phyloP scores from a whole-genome alignment of 2,113 vertebrate species.

The Thamnaconus septentrionalis region DNA sequence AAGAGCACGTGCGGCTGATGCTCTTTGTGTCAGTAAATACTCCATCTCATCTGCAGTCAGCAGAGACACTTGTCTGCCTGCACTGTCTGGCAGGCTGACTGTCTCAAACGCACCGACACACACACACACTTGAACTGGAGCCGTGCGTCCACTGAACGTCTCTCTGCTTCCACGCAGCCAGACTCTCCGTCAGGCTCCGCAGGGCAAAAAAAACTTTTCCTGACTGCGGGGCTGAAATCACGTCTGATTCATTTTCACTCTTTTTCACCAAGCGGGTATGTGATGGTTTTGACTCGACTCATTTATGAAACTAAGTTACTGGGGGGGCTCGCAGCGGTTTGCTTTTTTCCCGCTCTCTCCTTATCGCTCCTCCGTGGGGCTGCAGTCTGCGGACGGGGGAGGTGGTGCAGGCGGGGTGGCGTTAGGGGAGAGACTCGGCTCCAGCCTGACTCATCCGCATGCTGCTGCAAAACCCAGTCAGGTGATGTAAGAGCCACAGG shows the following conservation, averaged over 20 bases:
- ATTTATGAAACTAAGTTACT: neutral
- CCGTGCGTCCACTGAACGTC: conserved; percentile 45
- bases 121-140: conserved; percentile 49
- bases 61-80: conserved; percentile 76
- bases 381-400: conserved; percentile 62
- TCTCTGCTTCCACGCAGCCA: conserved; percentile 43
- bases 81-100: conserved; percentile 73
- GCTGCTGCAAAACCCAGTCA: conserved; percentile 73
- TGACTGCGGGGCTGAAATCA: conserved; percentile 15
- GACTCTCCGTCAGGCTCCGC: conserved; percentile 16
- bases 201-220: conserved; percentile 10
- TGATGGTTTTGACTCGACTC: conserved; percentile 14
- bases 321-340: conserved; percentile 25
- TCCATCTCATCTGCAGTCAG: conserved; percentile 80
- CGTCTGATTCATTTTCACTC: conserved; percentile 37
- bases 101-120: neutral
- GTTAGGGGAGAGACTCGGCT: conserved; percentile 53
- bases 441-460: conserved; percentile 75
- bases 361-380: conserved; percentile 8
- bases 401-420: conserved; percentile 24
- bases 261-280: conserved; percentile 16
- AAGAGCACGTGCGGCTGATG: conserved; percentile 64
- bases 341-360: conserved; percentile 13
- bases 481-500: conserved; percentile 70
- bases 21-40: conserved; percentile 76